Evolutionary conservation across 1,140 invertebrate genomes (phyloP).

Genomic region (Pomacea maculata): DNA sequence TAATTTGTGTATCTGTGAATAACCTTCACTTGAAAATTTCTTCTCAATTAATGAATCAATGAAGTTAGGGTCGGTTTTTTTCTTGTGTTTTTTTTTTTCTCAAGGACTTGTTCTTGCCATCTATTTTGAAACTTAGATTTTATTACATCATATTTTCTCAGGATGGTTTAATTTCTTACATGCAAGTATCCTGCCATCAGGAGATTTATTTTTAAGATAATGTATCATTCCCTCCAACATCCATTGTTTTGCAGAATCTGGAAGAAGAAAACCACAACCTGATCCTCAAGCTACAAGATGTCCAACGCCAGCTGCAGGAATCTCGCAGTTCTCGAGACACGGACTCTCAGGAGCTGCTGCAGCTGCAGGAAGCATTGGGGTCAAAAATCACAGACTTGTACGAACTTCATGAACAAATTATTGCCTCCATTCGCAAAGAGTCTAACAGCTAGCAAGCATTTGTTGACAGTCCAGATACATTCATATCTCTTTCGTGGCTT

Average conservation of each 20-base stretch:
- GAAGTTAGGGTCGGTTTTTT: too few species aligned
- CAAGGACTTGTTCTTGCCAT: not conserved
- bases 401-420: slow-evolving; percentile 58
- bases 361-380: slow-evolving; percentile 83
- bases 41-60: too few species aligned
- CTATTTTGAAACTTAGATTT: not conserved
- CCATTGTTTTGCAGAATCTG: slow-evolving; percentile 66
- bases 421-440: slow-evolving; percentile 51
- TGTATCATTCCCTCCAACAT: not conserved
- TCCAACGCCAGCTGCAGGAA: slow-evolving; percentile 85
- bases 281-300: slow-evolving; percentile 76
- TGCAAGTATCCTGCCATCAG: not conserved
- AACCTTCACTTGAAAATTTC: too few species aligned
- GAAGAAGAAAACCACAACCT: slow-evolving; percentile 81
- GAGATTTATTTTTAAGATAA: not conserved
- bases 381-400: slow-evolving; percentile 83
- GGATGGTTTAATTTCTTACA: not conserved
- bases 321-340: slow-evolving; percentile 83
- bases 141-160: not conserved
- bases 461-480: too few species aligned
- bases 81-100: not conserved
- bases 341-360: slow-evolving; percentile 84
- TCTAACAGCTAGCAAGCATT: slow-evolving; percentile 45
- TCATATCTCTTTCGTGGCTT: not conserved
- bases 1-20: not conserved